phyloP scores from a whole-genome alignment of 64 coral and sea anemone genomes.

The Astreopora myriophthalma region DNA sequence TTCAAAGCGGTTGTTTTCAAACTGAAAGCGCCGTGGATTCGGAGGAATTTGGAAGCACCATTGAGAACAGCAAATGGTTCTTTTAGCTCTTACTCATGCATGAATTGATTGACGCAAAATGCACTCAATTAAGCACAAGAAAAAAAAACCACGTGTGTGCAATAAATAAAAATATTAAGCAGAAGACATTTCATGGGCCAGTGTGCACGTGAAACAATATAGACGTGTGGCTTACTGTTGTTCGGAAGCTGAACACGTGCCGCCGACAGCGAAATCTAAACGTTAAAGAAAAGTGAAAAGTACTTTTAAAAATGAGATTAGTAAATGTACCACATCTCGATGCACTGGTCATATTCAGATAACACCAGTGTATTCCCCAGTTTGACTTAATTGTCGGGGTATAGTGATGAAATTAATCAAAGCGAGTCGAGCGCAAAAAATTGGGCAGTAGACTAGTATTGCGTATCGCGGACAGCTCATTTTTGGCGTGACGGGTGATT shows the following conservation, averaged over 20 bases:
- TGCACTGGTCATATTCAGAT: neutral
- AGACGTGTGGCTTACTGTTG: neutral
- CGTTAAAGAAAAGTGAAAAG: neutral
- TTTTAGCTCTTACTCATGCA: neutral
- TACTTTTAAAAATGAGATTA: neutral
- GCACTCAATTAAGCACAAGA: neutral
- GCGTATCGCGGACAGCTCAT: neutral
- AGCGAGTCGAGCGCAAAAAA: neutral
- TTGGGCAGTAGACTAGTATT: neutral
- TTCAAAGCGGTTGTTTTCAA: no score
- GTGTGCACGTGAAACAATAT: neutral
- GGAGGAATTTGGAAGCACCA: neutral
- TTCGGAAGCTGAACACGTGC: slow-evolving; percentile 1
- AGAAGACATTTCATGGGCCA: neutral
- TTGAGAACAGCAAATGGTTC: neutral
- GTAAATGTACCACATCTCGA: slow-evolving; percentile 7
- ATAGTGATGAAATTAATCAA: neutral
- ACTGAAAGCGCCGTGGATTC: neutral
- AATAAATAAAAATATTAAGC: neutral
- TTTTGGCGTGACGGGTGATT: slow-evolving; percentile 27
- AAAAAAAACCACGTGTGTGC: slow-evolving; percentile 14
- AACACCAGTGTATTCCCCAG: neutral
- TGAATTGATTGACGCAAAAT: neutral
- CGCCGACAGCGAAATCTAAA: neutral
- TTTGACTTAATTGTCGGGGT: neutral